These are phyloP conservation scores for Brenthis daphne DNA, from an alignment of 2,888 invertebrate species.

Conservation along the genomic window DNA sequence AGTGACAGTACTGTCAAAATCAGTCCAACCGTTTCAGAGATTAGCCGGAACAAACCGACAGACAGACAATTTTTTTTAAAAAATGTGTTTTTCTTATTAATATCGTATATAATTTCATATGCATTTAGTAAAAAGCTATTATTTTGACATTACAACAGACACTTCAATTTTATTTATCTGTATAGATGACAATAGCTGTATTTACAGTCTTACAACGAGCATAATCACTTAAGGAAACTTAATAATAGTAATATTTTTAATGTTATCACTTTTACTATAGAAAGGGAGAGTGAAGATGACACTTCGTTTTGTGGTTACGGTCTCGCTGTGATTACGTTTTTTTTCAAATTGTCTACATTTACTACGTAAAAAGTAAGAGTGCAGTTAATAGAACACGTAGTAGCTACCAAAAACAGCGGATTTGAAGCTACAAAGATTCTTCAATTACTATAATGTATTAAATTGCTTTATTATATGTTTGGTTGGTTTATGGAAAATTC, in stretches of 20 bases:
- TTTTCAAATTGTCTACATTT: conserved; percentile 29
- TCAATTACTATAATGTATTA: conserved; percentile 3
- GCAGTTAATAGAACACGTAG: conserved; percentile 16
- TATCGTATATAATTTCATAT: too few species aligned
- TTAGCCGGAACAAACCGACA: too few species aligned
- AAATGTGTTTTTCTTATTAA: too few species aligned
- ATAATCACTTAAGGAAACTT: too few species aligned
- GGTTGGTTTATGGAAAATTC: neutral
- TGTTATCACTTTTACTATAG: conserved; percentile 17
- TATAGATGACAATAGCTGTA: too few species aligned
- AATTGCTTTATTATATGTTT: neutral
- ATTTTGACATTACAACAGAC: too few species aligned
- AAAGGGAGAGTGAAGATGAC: conserved; percentile 34
- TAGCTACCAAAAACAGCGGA: neutral
- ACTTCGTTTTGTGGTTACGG: conserved; percentile 19
- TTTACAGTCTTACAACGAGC: too few species aligned
- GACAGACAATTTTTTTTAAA: too few species aligned
- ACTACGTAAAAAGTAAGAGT: conserved; percentile 24
- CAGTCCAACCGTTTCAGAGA: too few species aligned
- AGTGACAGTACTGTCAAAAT: too few species aligned
- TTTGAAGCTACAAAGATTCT: conserved; percentile 16
- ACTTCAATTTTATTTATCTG: too few species aligned
- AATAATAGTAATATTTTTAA: conserved; percentile 2
- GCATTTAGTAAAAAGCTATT: too few species aligned
- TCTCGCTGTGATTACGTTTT: conserved; percentile 21